These are phyloP conservation scores for Spheniscus humboldti DNA, from an alignment of 2,797 vertebrate species.

Conservation along the genomic window DNA sequence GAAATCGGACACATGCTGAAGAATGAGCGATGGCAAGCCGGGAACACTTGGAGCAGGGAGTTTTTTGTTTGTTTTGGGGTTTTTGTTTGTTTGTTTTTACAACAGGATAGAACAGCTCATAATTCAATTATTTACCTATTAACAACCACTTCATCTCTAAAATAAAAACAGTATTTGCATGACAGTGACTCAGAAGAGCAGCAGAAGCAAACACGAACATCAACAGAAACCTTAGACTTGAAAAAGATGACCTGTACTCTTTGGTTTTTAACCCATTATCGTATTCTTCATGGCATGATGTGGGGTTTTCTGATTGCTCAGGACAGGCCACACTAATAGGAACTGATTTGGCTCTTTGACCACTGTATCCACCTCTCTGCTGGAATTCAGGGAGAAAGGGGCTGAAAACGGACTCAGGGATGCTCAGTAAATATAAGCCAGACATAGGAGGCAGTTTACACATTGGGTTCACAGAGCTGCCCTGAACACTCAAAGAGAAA, in stretches of 20 bases:
- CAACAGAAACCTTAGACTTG: not conserved
- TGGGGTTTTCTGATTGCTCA: not conserved
- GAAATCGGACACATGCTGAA: not conserved
- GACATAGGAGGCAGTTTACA: not conserved
- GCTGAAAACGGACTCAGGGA: not conserved
- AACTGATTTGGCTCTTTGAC: not conserved
- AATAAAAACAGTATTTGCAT: not conserved
- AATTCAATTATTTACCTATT: not conserved
- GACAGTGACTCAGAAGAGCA: not conserved
- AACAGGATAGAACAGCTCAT: not conserved
- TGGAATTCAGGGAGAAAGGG: not conserved
- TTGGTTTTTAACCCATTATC: not conserved
- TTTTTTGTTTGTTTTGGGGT: accelerated
- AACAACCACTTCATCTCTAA: not conserved
- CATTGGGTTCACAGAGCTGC: not conserved
- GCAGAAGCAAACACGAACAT: not conserved
- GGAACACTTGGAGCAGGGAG: not conserved
- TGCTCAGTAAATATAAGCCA: not conserved
- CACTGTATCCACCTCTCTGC: not conserved
- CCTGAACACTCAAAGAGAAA: not conserved
- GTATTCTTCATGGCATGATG: not conserved
- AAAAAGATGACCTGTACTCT: not conserved
- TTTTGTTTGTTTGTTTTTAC: not conserved
- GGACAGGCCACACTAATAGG: not conserved
- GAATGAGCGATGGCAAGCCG: not conserved